phyloP scores from a whole-genome alignment of 2,113 vertebrate genomes.

The Egretta garzetta region DNA sequence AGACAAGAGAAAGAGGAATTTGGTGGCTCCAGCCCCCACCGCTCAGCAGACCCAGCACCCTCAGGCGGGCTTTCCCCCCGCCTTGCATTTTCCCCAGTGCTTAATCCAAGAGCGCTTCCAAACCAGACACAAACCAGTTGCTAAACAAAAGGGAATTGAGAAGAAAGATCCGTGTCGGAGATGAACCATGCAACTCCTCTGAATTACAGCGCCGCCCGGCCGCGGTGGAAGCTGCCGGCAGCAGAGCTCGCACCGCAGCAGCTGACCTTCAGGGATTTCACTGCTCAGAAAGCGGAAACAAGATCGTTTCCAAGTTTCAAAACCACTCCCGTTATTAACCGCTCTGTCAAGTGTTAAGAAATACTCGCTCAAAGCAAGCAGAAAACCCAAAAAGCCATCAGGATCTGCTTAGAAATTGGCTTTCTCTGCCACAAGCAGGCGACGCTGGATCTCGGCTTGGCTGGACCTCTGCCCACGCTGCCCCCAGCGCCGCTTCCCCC shows the following conservation, averaged over 20 bases:
- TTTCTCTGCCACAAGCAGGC: not conserved
- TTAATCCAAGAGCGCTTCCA: not conserved
- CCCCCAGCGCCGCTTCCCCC: not conserved
- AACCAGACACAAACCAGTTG: not conserved
- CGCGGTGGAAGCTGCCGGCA: not conserved
- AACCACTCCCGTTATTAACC: not conserved
- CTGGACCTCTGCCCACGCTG: rapidly evolving
- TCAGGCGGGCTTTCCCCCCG: not conserved
- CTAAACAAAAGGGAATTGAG: not conserved
- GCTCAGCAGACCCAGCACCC: not conserved
- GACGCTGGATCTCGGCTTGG: not conserved
- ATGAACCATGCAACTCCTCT: not conserved
- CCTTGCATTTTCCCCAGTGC: not conserved
- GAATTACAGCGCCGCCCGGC: not conserved
- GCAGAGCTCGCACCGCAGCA: not conserved
- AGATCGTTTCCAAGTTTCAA: not conserved
- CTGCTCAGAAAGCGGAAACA: not conserved
- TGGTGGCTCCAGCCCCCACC: not conserved
- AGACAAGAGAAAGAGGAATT: not conserved
- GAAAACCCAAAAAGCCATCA: not conserved
- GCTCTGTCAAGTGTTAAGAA: not conserved
- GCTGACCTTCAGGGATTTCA: not conserved
- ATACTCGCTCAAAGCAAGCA: not conserved
- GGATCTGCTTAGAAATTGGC: not conserved
- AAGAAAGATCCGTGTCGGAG: not conserved